Base-by-base conservation (phyloP, 2,113 vertebrate species). In the Ammospiza nelsoni region DNA sequence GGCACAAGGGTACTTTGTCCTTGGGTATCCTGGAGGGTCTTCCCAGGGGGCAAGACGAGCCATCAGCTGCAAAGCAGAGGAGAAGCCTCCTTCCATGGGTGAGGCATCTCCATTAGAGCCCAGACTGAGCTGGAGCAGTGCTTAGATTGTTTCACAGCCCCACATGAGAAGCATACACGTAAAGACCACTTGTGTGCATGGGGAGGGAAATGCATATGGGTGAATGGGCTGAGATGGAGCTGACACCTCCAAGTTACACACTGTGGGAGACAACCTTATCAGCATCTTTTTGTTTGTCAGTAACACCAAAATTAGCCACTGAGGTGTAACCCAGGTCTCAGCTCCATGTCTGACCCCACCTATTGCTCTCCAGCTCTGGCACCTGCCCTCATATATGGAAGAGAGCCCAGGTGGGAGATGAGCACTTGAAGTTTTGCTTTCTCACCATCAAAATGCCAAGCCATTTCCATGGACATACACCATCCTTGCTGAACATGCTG, bases 391-490 rank as follows among this genome's bases (percentile, higher is more conserved):
- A 2, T 3, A 5, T 17, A 24, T 49, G 51, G 43, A 81, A 80
- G 29, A 58, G 28, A 74, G 46, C 15, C 21, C 31, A 63, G 39
- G 46, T 5, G 11, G 41, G 41, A 84, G 48, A 68, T 1, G 0
- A 87, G 11, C 5, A 6, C 35, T 52, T 71, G 31, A 59, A 37
- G 12, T 7, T 24, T 57, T 80, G 46, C 51, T 77, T 90, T 74
- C 59, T 89, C 37, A 25, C 10, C 48, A 62, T 61, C 55, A 43
- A 80, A 79, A 65, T 49, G 22, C 51, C n/a, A 62, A 55, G 25
- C 9, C 27, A 15, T 68, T 82, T 11, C 63, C 57, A 55, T 0
- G 1, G 48, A 31, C 1, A 1, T 48, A 39, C 13, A 15, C 18
- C 33, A 33, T 24, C 12, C 29, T 74, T 37, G 27, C 33, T n/a